Percentiles rank a stretch among this genome's conserved stretches.
These are phyloP conservation scores for Anastrepha obliqua DNA, from an alignment of 1,140 invertebrate species.

Conservation along the genomic window DNA sequence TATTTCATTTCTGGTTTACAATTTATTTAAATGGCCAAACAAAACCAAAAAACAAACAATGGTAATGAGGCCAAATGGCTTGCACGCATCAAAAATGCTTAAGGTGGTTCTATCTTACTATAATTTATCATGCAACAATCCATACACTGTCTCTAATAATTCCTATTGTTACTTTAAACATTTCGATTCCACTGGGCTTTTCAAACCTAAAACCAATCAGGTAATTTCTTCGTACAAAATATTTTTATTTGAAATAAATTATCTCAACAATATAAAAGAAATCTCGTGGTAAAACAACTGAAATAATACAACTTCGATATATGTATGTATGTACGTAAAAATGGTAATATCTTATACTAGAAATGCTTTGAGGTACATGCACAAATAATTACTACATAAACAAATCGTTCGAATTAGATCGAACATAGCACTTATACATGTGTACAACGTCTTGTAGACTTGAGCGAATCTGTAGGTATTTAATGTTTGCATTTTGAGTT, in stretches of 20 bases:
- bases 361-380: conserved; percentile 40
- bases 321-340: background rate
- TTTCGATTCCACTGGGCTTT: no score
- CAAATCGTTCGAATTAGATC: background rate
- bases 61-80: no score
- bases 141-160: no score
- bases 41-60: no score
- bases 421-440: conserved; percentile 4
- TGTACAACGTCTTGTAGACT: background rate
- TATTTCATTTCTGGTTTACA: no score
- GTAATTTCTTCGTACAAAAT: background rate
- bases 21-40: no score
- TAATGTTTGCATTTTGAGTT: conserved; percentile 7
- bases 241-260: conserved; percentile 29
- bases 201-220: no score
- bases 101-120: no score
- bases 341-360: conserved; percentile 8
- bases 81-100: no score
- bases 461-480: conserved; percentile 30
- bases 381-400: conserved; percentile 1
- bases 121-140: no score
- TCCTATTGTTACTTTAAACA: no score
- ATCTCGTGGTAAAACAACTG: conserved; percentile 4
- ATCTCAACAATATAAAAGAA: conserved; percentile 9
- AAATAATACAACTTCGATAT: background rate